Evolutionary conservation across 1,140 invertebrate species (phyloP), one percentile per base, ranked within the genome.

Genomic region (Drosophila repletoides): DNA sequence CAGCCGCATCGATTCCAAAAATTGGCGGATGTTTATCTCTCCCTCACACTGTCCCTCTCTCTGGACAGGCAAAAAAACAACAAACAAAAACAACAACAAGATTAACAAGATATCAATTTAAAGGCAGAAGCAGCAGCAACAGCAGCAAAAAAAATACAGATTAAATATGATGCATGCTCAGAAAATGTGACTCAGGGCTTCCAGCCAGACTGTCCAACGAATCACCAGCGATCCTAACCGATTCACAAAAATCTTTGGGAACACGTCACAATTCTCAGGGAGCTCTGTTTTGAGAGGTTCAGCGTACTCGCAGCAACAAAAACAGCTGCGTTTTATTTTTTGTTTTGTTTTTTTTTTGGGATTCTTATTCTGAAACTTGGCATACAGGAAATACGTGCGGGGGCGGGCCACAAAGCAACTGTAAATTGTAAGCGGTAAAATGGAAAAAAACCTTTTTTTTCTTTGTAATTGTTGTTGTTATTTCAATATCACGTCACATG

Each of bases 371-470:
- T 61, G 38, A 9, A 17, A 34, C 6, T 21, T 46, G 56, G 38
- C 33, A 26, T 72, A 71, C 79, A 86, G 79, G 80, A 84, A 84
- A 68, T 59, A 72, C 67, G 45, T 49, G 65, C 28, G 58, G 14
- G 56, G 58, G 51, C 77, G 51, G 36, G 36, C n/a, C 7, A 9
- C 17, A 6, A 33, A 15, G 15, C 24, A 52, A 52, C 48, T 12
- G 28, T 52, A 52, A 34, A 22, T 22, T 24, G 6, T 36, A 12
- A 1, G 6, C 46, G 29, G 36, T 51, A n/a, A 59, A 45, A 41
- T 48, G 63, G 58, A 72, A 79, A 61, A 71, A 71, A 77, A 77
- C 68, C 69, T 76, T 81, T 52, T 48, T 31, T 40, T 17, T 34
- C 31, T n/a, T 14, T 17, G 19, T 33, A 29, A 34, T 40, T 14